A percentile compares a stretch with the other conserved stretches of the same genome.
Evolutionary conservation across 2,888 invertebrate species (phyloP).

Genomic region (Eremobia ochroleuca): DNA sequence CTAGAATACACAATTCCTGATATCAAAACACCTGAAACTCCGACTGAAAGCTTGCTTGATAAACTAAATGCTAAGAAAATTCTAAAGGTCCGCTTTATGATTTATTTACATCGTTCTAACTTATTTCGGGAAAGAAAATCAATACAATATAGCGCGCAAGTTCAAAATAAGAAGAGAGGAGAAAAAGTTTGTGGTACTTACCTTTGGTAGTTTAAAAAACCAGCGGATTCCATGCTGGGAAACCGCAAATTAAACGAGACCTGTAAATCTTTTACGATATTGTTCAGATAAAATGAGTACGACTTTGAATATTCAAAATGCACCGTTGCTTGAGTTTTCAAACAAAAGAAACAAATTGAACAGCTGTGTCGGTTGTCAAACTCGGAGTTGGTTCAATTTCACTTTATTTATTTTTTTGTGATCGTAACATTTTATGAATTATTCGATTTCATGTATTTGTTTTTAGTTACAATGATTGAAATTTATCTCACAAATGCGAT

Average conservation of each 20-base stretch:
- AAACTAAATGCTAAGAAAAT: slow-evolving; percentile 74
- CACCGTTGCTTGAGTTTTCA: slow-evolving; percentile 72
- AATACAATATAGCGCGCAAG: slow-evolving; percentile 89
- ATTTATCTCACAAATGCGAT: neutral
- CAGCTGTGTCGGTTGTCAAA: slow-evolving; percentile 69
- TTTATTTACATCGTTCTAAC: slow-evolving; percentile 90
- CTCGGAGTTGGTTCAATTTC: slow-evolving; percentile 5
- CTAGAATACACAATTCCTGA: slow-evolving; percentile 72
- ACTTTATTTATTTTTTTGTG: slow-evolving; percentile 14
- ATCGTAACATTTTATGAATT: slow-evolving; percentile 3
- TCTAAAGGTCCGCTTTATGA: slow-evolving; percentile 82
- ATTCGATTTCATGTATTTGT: neutral
- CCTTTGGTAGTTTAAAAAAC: slow-evolving; percentile 75
- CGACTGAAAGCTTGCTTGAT: slow-evolving; percentile 42
- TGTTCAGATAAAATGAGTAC: slow-evolving; percentile 27
- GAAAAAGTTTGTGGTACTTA: slow-evolving; percentile 68
- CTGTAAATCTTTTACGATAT: slow-evolving; percentile 26
- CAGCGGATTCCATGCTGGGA: slow-evolving; percentile 75
- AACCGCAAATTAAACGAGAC: slow-evolving; percentile 9
- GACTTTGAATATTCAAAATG: slow-evolving; percentile 58
- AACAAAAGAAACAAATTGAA: slow-evolving; percentile 68
- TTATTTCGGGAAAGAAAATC: slow-evolving; percentile 90
- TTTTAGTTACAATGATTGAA: neutral
- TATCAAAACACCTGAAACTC: slow-evolving; percentile 54
- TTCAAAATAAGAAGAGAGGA: slow-evolving; percentile 77